These are phyloP conservation scores for Criorhina ranunculi DNA, from an alignment of 2,888 invertebrate species.

Conservation along the genomic window DNA sequence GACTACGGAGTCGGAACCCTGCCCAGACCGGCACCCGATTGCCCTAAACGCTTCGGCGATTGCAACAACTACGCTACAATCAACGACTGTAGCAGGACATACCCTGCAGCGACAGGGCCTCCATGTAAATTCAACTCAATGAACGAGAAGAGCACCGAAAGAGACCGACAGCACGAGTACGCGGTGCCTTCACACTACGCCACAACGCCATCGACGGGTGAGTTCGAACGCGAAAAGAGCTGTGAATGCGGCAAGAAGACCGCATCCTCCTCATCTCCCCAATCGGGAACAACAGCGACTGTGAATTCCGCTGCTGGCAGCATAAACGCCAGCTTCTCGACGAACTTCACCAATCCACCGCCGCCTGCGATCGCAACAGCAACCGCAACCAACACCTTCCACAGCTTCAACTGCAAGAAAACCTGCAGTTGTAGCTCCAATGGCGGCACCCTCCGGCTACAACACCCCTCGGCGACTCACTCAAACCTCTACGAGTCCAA, in stretches of 20 bases:
- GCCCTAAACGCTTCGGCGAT: conserved; percentile 81
- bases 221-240: conserved; percentile 76
- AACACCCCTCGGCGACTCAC: conserved; percentile 79
- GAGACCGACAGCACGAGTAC: conserved; percentile 83
- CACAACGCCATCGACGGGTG: conserved; percentile 77
- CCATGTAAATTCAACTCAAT: conserved; percentile 83
- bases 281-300: conserved; percentile 79
- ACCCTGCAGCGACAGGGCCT: conserved; percentile 82
- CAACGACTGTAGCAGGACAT: conserved; percentile 82
- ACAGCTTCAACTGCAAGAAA: conserved; percentile 82
- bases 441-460: conserved; percentile 81
- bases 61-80: conserved; percentile 84
- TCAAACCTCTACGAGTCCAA: conserved; percentile 82
- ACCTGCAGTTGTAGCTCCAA: conserved; percentile 80
- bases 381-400: conserved; percentile 73
- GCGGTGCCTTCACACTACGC: conserved; percentile 83
- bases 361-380: conserved; percentile 60
- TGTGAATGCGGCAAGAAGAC: conserved; percentile 74
- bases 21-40: conserved; percentile 65
- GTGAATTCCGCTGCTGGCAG: conserved; percentile 78
- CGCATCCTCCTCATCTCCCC: conserved; percentile 69
- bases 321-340: conserved; percentile 82
- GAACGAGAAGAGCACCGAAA: conserved; percentile 80
- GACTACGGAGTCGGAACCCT: conserved; percentile 78
- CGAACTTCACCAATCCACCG: conserved; percentile 81